Base-by-base conservation (phyloP, 64 coral and sea anemone species). In the Exaiptasia diaphana region DNA sequence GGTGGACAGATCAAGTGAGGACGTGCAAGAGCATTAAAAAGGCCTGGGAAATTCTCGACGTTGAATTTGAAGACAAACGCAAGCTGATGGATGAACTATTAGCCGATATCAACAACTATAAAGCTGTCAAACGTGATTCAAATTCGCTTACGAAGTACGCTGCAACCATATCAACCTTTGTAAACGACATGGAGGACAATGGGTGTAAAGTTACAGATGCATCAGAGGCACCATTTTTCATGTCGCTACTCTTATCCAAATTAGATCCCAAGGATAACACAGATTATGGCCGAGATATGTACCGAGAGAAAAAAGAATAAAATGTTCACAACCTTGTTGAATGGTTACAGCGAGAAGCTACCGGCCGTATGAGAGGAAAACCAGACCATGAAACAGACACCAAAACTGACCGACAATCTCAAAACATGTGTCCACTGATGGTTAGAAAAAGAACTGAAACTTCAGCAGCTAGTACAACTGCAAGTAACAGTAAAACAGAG, bases 1-100 rank as follows among this genome's bases (percentile, higher is more conserved):
- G 50, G 73, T 91, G 89, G 82, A 73, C 88, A 35, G 88, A 91
- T 28, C 73, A 85, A n/a, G 64, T 91, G 4, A 80, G 29, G 38
- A 91, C 80, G 1, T 79, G 82, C 39, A 79, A 79, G 37, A 71
- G 20, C 45, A 72, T 79, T 21, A 50, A 71, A 6, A 52, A 67
- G 29, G 79, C 71, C 13, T 82, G 68, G 77, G 43, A 55, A 25
- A 90, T 90, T 26, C 59, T 90, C 11, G 79, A 84, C 42, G 71
- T 54, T 0, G 78, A 90, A 56, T 82, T 90, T 21, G n/a, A 15
- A 4, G 41, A 76, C 46, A 82, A 75, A 76, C 5, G 70, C 24
- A 70, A 90, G 22, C 13, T 90, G 4, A 90, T 90, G 87, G 87
- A 90, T 40, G 37, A 74, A 36, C 69, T 90, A 2, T 65, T 76